These are phyloP conservation scores for Rotaria sp. DNA, from an alignment of 2,888 invertebrate species.

Conservation along the genomic window DNA sequence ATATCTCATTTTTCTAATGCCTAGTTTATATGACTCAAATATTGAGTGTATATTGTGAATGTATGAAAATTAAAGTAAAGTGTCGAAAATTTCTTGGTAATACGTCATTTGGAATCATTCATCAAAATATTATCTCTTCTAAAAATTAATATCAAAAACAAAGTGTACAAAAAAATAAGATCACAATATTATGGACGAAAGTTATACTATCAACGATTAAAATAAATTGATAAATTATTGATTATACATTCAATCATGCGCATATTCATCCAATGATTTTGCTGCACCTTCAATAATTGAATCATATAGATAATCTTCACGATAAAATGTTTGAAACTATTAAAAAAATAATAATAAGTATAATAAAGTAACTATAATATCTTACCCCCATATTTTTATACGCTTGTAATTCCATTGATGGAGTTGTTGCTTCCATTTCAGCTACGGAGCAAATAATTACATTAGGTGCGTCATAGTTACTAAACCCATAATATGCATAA, in stretches of 20 bases:
- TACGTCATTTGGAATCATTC: no score
- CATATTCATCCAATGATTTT: background rate
- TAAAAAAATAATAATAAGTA: background rate
- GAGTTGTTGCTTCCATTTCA: background rate
- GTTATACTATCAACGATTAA: background rate
- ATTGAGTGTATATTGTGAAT: no score
- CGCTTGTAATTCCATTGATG: background rate
- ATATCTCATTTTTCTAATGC: no score
- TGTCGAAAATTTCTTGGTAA: no score
- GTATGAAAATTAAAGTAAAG: no score
- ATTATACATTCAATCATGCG: background rate
- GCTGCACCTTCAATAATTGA: background rate
- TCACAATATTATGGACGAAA: background rate
- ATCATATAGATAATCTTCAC: constrained; percentile 30
- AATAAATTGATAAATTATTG: background rate
- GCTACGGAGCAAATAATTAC: background rate
- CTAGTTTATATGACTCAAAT: no score
- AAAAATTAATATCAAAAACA: background rate
- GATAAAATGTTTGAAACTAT: background rate
- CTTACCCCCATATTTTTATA: background rate
- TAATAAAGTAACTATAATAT: background rate
- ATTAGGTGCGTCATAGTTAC: background rate
- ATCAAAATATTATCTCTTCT: no score
- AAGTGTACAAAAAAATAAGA: background rate
- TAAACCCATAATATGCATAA: no score